Evolutionary conservation across 2,113 vertebrate genomes (phyloP), one percentile per base, ranked within the genome.

Genomic region (Hyperopisus bebe): DNA sequence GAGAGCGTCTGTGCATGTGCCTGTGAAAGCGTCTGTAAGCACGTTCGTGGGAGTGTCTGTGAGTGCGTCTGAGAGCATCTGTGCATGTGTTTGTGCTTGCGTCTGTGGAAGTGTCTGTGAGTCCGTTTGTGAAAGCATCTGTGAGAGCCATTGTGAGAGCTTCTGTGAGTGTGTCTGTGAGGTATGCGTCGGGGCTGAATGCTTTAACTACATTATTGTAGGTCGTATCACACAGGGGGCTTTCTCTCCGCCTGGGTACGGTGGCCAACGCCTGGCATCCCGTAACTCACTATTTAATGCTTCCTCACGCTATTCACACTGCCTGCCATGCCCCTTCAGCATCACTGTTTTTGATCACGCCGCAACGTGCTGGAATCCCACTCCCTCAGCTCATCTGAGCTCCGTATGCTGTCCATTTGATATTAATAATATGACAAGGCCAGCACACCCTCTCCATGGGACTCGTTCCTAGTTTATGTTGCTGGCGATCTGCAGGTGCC

Each of bases 121-220:
- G 5, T 55, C 17, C 0, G 17, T 55, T 21, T 55, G 5, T 53
- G 51, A 53, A 17, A 53, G 51, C 51, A 51, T 51, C 50, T 1
- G 47, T 51, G n/a, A n/a, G n/a, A n/a, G n/a, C n/a, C n/a, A n/a
- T n/a, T n/a, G n/a, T n/a, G n/a, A n/a, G n/a, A 58, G 55, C 55
- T 24, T 8, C 55, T 62, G 55, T 62, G 55, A 24, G 24, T 62
- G 21, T 9, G 21, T n/a, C 55, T 62, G 55, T 58, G 19, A 58
- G 44, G 83, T 55, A 7, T 84, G n/a, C 3, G n/a, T 70, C 1
- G 3, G 47, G 15, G 77, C 17, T 21, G 42, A 55, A 19, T 44
- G 9, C 77, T 89, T 53, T 91, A 85, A 91, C 80, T 82, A 89
- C 83, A 89, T 88, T 91, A 58, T 88, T 88, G 66, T 88, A 46